Evolutionary conservation across 2,113 vertebrate genomes (phyloP), one percentile per base, ranked within the genome.

Genomic region (Ardeotis arabs): DNA sequence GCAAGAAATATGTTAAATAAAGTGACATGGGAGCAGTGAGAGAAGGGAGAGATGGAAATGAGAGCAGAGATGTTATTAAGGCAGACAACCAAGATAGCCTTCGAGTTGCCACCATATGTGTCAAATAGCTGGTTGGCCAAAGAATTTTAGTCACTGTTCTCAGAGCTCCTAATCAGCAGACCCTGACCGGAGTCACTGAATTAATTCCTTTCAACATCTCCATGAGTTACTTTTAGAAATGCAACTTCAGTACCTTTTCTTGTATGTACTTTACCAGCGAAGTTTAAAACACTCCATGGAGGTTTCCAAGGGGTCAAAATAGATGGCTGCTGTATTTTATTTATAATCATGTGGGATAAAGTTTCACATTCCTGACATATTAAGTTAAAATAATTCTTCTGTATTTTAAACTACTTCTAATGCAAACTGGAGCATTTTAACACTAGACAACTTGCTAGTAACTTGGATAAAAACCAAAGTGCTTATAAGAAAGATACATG

Each of bases 361-460:
- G 9, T 68, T 95, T 89, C 55, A 53, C 33, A 44, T 69, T 66
- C 55, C 12, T 55, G 55, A 72, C 24, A 63, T 66, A 91, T 19
- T 85, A 90, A 87, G 16, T 47, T 84, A 93, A 89, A 94, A 85
- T 37, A 83, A 91, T 60, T 90, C 27, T 87, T 93, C 66, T 59
- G 73, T 77, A 31, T 93, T 90, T 96, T 72, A 79, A 91, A 82
- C 50, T 62, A 49, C 14, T 95, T 89, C 50, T 55, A 92, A 19
- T 52, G 74, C 80, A 89, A 97, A 76, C 86, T 93, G 74, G 90
- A 97, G 74, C 62, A 89, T 92, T 96, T 94, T 89, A 93, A 79
- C 67, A 89, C 59, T 55, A 41, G 76, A 49, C 52, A 35, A 82
- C 67, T 75, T 5, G 21, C 59, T 90, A 78, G 79, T 87, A 95